Percentiles rank a stretch among this genome's conserved stretches.
phyloP scores from a whole-genome alignment of 2,888 invertebrate species.

The Amaurobius ferox region DNA sequence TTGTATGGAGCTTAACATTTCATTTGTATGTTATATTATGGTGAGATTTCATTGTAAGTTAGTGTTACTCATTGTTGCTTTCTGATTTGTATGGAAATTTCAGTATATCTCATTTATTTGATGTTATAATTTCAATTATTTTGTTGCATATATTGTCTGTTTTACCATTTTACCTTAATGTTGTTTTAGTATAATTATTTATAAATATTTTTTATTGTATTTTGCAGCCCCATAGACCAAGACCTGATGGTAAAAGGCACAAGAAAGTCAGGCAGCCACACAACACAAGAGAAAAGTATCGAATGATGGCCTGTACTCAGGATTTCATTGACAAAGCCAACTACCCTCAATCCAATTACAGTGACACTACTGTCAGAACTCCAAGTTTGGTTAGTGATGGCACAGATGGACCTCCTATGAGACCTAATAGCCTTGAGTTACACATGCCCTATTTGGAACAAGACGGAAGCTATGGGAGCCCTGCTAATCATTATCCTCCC shows the following conservation, averaged over 20 bases:
- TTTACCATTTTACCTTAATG: neutral
- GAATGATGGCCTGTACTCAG: constrained; percentile 80
- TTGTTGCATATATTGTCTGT: too few species aligned
- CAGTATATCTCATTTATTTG: too few species aligned
- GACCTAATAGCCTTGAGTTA: constrained; percentile 93
- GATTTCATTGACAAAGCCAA: constrained; percentile 73
- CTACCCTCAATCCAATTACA: constrained; percentile 70
- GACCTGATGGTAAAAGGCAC: constrained; percentile 79
- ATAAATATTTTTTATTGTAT: neutral
- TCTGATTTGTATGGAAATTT: too few species aligned
- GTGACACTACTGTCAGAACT: constrained; percentile 52
- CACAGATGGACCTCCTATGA: constrained; percentile 81
- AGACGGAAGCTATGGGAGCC: constrained; percentile 63
- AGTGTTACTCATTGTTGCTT: too few species aligned
- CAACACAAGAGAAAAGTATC: constrained; percentile 91
- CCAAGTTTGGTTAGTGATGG: constrained; percentile 59
- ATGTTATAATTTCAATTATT: too few species aligned
- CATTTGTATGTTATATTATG: too few species aligned
- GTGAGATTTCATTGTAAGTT: too few species aligned
- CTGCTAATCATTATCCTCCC: constrained; percentile 76
- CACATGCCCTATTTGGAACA: constrained; percentile 79
- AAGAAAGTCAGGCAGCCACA: constrained; percentile 90
- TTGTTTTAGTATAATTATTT: too few species aligned
- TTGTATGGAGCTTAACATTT: too few species aligned
- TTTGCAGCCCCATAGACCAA: constrained; percentile 65